Conservation (phyloP, 2,113 vertebrate genomes). For the Tachuris rubrigastra region DNA sequence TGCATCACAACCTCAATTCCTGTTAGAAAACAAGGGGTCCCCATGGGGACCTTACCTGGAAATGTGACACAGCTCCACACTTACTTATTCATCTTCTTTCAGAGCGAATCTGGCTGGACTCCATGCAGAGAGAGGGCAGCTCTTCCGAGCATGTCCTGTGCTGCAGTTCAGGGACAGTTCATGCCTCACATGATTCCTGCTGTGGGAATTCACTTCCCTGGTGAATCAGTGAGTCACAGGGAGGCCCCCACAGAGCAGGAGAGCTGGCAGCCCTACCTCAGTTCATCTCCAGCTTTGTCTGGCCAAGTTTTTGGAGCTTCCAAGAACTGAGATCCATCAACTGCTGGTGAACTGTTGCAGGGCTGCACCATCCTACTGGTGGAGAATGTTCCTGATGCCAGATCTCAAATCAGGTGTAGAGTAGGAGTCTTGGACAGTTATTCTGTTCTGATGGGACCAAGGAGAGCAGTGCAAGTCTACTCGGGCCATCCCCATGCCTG, state of each 20-base stretch:
- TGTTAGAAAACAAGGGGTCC: neutral
- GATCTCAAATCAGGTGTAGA: fast-evolving
- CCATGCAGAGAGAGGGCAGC: neutral
- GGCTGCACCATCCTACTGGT: neutral
- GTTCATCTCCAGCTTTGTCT: neutral
- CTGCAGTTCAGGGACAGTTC: neutral
- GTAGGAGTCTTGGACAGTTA: neutral
- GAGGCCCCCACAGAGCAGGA: neutral
- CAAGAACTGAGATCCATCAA: neutral
- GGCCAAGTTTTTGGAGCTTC: neutral
- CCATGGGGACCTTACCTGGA: neutral
- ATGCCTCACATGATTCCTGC: fast-evolving
- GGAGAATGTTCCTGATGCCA: neutral
- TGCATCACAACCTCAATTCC: neutral
- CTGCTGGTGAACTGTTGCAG: neutral
- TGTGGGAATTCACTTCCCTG: neutral
- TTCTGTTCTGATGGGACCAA: neutral
- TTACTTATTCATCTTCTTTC: neutral
- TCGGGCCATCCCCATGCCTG: neutral
- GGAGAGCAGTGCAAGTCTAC: neutral
- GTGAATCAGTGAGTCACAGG: neutral
- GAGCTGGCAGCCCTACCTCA: neutral
- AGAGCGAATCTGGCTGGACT: neutral
- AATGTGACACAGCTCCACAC: neutral
- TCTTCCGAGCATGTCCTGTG: fast-evolving